Evolutionary conservation across 1,140 invertebrate species (phyloP), one percentile per base, ranked within the genome.

Genomic region (Pinna nobilis): DNA sequence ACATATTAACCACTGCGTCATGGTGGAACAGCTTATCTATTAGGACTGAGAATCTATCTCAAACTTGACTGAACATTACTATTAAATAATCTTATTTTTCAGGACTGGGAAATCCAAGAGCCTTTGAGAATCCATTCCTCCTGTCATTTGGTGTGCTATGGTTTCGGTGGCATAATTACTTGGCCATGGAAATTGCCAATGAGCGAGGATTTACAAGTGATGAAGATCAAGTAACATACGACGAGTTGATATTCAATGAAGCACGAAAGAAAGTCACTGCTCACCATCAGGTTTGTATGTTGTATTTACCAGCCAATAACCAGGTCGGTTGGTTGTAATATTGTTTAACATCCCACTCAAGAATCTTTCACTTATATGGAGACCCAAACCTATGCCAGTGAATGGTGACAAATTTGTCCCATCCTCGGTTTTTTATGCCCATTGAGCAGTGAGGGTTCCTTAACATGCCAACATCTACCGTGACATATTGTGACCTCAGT

Each of bases 81-180:
- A 23, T 23, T 53, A 28, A n/a, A 41, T 32, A 23, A 15, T 20
- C 18, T 41, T 44, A 30, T 28, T 7, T 44, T 91, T 65, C 50
- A 99, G 97, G 98, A 70, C 89, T 99, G n/a, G 98, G 98, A 11
- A 98, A 99, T 90, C 95, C 97, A 1, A 91, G 97, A 77, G 96
- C 96, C 7, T 99, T 99, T 89, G 97, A 99, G 88, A 99, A 99
- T 89, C 98, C 98, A 0, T 96, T 96, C 1, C 89, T 99, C 69
- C 90, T 99, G 25, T 93, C 96, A 0, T 95, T 99, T 80, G 96
- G 96, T 1, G 95, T 99, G 55, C 86, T 99, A 3, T 95, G 98
- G 82, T 95, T 97, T 85, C 93, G 97, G 1, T 99, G 96, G 94
- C 98, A 99, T 88, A 99, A 99, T 86, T 93, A 95, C 0, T 90